phyloP scores from a whole-genome alignment of 2,888 invertebrate genomes.

The Drosophila ezoana region DNA sequence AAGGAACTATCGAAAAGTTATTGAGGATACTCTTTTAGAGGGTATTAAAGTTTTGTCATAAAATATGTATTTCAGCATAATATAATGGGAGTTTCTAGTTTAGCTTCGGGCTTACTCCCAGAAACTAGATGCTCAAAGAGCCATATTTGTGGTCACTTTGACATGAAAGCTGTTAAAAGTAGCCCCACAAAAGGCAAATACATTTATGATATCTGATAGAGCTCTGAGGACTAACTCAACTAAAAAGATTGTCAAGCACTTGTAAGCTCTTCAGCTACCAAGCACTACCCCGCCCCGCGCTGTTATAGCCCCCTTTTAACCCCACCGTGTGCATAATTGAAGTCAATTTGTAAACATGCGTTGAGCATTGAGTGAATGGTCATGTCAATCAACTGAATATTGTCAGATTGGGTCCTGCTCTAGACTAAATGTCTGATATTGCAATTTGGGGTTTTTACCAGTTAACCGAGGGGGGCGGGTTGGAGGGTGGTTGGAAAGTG shows the following conservation, averaged over 20 bases:
- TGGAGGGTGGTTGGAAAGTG: background rate
- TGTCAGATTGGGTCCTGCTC: conserved; percentile 34
- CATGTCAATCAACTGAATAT: conserved; percentile 70
- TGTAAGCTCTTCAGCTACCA: background rate
- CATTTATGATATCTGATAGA: no score
- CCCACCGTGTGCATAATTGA: conserved; percentile 48
- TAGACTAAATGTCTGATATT: conserved; percentile 49
- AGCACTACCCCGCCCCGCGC: background rate
- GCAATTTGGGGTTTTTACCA: conserved; percentile 41
- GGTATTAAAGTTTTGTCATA: no score
- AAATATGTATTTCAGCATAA: no score
- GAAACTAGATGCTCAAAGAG: no score
- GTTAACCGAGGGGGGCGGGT: background rate
- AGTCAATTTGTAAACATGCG: conserved; percentile 40
- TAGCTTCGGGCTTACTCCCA: no score
- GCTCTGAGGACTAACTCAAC: no score
- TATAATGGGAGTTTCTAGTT: no score
- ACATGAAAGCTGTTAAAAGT: no score
- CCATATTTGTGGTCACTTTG: no score
- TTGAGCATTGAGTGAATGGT: conserved; percentile 41
- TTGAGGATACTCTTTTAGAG: no score
- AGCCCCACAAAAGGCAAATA: no score
- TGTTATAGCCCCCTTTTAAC: background rate
- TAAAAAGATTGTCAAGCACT: background rate
- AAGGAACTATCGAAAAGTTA: no score